phyloP scores from a whole-genome alignment of 2,113 vertebrate species.

The Gorilla gorilla region DNA sequence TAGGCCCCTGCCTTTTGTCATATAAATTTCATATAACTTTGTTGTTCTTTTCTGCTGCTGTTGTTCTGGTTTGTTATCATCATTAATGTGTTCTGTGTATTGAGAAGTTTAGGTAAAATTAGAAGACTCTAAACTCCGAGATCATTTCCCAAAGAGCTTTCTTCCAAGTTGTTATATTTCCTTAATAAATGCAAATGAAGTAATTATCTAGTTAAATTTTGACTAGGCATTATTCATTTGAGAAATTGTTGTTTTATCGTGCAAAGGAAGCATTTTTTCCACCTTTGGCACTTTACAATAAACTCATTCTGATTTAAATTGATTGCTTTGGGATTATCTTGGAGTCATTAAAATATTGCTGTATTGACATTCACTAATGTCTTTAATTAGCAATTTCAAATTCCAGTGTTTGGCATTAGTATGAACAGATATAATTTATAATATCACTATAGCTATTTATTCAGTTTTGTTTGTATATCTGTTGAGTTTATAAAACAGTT shows the following conservation, averaged over 20 bases:
- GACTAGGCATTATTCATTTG: conserved; percentile 86
- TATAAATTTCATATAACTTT: background rate
- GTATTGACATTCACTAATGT: conserved; percentile 93
- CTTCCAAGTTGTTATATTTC: conserved; percentile 78
- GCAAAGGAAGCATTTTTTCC: conserved; percentile 87
- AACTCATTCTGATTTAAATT: conserved; percentile 92
- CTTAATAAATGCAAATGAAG: conserved; percentile 82
- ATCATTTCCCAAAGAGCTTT: conserved; percentile 78
- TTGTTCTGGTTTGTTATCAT: background rate
- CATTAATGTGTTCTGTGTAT: background rate
- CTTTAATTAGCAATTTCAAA: conserved; percentile 92
- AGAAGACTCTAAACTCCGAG: conserved; percentile 74
- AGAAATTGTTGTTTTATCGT: conserved; percentile 85
- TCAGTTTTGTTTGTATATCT: conserved; percentile 85
- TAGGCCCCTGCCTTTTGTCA: background rate
- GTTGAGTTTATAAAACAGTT: conserved; percentile 79
- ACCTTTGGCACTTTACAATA: conserved; percentile 89
- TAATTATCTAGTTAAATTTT: conserved; percentile 86
- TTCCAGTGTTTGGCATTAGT: conserved; percentile 88
- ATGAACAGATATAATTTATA: conserved; percentile 86
- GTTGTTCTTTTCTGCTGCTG: background rate
- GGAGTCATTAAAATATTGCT: conserved; percentile 94
- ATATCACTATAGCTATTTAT: conserved; percentile 73
- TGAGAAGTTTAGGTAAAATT: conserved; percentile 60
- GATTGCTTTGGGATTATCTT: conserved; percentile 92